Evolutionary conservation across 1,140 invertebrate species (phyloP).

Genomic region (Drosophila funebris): DNA sequence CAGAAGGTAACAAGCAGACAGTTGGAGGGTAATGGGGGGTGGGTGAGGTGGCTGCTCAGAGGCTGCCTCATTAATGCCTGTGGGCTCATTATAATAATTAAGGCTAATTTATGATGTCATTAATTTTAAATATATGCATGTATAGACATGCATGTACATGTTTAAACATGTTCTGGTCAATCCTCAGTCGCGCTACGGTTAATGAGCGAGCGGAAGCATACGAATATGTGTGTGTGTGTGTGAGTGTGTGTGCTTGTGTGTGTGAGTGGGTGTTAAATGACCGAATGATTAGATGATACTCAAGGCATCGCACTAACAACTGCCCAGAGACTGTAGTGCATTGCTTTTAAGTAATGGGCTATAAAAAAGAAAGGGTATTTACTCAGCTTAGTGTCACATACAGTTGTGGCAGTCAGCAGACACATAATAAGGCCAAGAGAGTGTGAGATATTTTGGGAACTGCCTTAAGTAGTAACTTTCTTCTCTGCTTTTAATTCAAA

Average conservation of each 20-base stretch:
- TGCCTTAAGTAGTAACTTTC: no score
- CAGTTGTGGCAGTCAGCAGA: no score
- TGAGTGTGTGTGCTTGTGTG: not conserved
- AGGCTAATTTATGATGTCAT: constrained; percentile 78
- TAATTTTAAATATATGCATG: constrained; percentile 62
- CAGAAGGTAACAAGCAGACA: not conserved
- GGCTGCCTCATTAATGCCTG: constrained; percentile 64
- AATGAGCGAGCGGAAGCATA: not conserved
- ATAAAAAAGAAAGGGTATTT: not conserved
- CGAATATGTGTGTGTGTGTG: not conserved
- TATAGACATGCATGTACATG: constrained; percentile 7
- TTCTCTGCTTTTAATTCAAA: no score
- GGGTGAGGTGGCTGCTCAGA: not conserved
- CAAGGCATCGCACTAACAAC: not conserved
- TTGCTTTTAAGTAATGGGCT: not conserved
- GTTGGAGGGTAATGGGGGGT: not conserved
- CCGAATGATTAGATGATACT: constrained; percentile 34
- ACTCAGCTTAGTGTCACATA: no score
- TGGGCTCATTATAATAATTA: constrained; percentile 78
- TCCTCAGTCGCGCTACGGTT: constrained; percentile 1
- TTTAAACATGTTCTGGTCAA: constrained; percentile 30
- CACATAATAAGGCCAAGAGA: no score
- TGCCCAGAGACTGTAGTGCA: not conserved
- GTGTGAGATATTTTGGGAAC: no score
- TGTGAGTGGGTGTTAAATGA: constrained; percentile 32